phyloP scores from a whole-genome alignment of 2,797 vertebrate genomes.

The Fratercula arctica region DNA sequence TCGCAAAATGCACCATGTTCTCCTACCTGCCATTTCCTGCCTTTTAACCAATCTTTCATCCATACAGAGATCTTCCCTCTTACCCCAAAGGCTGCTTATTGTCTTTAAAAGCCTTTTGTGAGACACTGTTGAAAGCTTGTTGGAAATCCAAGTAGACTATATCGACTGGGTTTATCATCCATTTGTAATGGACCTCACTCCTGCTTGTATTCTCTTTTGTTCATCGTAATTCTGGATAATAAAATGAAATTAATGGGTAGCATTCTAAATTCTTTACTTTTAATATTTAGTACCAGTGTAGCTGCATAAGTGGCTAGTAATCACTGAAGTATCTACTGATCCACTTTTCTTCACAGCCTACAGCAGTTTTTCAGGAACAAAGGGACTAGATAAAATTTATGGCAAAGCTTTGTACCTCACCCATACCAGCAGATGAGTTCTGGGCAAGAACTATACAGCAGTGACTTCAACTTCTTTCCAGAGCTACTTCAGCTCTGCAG shows the following conservation, averaged over 20 bases:
- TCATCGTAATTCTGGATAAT: neutral
- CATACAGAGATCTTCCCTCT: neutral
- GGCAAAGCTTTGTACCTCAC: neutral
- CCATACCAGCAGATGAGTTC: neutral
- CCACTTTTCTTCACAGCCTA: neutral
- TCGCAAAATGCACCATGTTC: neutral
- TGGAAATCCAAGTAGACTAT: neutral
- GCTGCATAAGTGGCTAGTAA: neutral
- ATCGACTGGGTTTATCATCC: neutral
- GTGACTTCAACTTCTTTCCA: neutral
- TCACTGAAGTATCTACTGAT: neutral
- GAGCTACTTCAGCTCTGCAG: neutral
- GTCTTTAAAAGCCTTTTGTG: neutral
- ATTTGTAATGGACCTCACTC: neutral
- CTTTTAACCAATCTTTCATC: neutral
- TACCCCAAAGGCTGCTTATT: neutral
- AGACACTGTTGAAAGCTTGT: neutral
- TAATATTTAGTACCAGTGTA: neutral
- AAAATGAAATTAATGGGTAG: neutral
- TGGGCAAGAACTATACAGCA: neutral
- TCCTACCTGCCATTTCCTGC: neutral
- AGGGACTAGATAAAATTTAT: neutral
- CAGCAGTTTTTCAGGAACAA: neutral
- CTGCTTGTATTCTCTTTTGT: neutral
- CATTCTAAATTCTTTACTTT: neutral